Percentiles rank a stretch among this genome's conserved stretches.
These are phyloP conservation scores for Rousettus madagascariensis DNA, from an alignment of 2,797 vertebrate species.

Conservation along the genomic window DNA sequence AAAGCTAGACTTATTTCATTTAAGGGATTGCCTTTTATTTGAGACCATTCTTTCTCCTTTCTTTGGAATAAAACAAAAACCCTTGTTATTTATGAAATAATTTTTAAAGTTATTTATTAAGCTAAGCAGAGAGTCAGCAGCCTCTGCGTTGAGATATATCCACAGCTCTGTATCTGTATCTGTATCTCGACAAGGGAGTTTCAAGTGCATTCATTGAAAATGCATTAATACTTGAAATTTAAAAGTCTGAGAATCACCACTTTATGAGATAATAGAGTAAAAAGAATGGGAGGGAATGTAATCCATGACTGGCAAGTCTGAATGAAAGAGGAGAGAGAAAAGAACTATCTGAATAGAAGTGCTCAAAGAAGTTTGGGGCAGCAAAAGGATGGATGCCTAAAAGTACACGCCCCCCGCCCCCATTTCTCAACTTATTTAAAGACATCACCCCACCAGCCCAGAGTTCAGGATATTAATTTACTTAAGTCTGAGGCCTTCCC, in stretches of 20 bases:
- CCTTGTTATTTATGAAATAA: background rate
- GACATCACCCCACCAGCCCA: background rate
- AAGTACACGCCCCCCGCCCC: background rate
- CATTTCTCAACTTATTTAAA: background rate
- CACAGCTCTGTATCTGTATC: background rate
- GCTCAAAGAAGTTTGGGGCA: background rate
- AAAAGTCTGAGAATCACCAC: background rate
- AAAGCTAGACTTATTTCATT: background rate
- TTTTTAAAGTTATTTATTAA: background rate
- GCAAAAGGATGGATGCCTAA: background rate
- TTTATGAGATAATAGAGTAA: background rate
- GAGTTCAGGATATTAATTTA: background rate
- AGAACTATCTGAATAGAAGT: background rate
- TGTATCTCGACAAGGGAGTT: background rate
- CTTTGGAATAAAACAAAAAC: background rate
- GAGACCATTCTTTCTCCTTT: background rate
- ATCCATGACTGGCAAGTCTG: background rate
- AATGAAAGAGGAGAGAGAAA: background rate
- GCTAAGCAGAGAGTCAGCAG: background rate
- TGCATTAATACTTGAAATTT: background rate
- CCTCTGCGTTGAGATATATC: background rate
- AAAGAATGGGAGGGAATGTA: background rate
- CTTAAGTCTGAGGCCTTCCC: background rate
- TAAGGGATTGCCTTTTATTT: background rate
- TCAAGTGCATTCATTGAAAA: background rate